A percentile compares a stretch with the other conserved stretches of the same genome.
phyloP scores from a whole-genome alignment of 2,113 vertebrate genomes.

The Diphyllodes magnificus region DNA sequence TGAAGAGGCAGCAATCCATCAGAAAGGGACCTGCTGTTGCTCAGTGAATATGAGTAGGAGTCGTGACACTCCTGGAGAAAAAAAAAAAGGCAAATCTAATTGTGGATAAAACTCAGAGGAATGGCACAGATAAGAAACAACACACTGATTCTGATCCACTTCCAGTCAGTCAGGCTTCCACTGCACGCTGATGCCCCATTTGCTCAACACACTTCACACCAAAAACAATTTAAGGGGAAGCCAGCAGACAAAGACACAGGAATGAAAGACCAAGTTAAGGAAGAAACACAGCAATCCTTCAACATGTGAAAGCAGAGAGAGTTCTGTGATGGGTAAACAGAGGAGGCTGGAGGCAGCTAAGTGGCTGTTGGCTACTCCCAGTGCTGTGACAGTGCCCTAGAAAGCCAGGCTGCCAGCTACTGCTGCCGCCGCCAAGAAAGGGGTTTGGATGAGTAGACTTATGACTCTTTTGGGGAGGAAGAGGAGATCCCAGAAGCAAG shows the following conservation, averaged over 20 bases:
- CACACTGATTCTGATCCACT: neutral
- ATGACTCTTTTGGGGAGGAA: neutral
- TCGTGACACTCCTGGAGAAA: neutral
- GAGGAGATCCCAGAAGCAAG: neutral
- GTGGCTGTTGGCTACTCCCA: neutral
- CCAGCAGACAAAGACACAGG: neutral
- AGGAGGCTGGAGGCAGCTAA: neutral
- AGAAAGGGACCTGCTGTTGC: neutral
- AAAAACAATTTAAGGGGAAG: neutral
- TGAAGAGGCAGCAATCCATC: neutral
- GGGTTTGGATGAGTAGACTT: neutral
- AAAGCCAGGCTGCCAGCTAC: neutral
- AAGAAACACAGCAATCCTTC: neutral
- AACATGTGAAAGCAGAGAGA: neutral
- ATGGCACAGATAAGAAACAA: neutral
- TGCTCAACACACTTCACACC: neutral
- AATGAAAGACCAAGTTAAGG: neutral
- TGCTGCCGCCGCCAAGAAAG: neutral
- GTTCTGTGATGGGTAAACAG: neutral
- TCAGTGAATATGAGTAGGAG: neutral
- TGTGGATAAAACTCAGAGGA: neutral
- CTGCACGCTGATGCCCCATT: neutral
- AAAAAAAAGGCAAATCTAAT: neutral
- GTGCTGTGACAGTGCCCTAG: neutral
- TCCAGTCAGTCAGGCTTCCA: neutral